phyloP scores from a whole-genome alignment of 1,140 invertebrate genomes.

The Diachasmimorpha longicaudata region DNA sequence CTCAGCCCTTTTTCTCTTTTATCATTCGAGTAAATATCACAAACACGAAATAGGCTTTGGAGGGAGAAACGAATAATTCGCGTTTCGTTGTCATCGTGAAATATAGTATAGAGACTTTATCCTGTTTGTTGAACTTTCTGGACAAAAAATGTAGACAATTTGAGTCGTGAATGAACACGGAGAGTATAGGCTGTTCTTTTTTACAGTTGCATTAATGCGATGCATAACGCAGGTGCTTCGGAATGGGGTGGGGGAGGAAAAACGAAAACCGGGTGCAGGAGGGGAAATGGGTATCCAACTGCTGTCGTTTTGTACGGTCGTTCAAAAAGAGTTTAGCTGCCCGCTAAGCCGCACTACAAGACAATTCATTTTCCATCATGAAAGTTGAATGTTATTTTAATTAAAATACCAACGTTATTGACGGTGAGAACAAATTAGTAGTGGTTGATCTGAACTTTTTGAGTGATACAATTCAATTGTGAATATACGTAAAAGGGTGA shows the following conservation, averaged over 20 bases:
- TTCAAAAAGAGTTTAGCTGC: neutral
- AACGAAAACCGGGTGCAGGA: neutral
- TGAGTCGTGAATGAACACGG: neutral
- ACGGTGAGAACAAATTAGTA: neutral
- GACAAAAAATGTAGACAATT: neutral
- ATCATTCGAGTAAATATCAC: neutral
- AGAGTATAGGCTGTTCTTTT: neutral
- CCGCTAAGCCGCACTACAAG: neutral
- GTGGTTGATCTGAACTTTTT: neutral
- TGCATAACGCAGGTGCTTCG: neutral
- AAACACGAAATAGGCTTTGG: neutral
- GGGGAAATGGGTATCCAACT: neutral
- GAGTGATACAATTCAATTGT: neutral
- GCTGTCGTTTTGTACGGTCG: neutral
- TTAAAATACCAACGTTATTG: neutral
- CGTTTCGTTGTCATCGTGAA: neutral
- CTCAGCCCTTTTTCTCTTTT: neutral
- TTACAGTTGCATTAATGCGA: neutral
- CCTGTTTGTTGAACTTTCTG: no score
- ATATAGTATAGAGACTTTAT: neutral
- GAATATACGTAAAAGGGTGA: neutral
- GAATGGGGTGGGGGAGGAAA: neutral
- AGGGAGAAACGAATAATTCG: neutral
- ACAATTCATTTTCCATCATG: neutral
- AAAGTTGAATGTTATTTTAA: neutral